A percentile compares a stretch with the other conserved stretches of the same genome.
Evolutionary conservation across 2,797 vertebrate species (phyloP).

Genomic region (Propithecus perrieri): DNA sequence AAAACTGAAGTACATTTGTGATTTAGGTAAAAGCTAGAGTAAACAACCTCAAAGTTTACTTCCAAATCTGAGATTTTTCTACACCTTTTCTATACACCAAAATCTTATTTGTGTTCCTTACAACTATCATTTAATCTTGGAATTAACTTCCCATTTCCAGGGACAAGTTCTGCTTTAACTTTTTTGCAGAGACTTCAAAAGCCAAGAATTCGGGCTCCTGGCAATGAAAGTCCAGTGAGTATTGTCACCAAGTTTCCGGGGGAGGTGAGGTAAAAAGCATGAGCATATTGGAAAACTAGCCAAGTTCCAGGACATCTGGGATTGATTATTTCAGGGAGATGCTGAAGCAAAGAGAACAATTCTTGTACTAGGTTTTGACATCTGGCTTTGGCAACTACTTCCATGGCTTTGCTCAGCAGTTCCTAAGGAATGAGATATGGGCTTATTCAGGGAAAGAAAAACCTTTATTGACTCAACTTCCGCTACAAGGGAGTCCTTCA

Average conservation of each 20-base stretch:
- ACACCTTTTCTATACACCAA: background rate
- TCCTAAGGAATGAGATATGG: slow-evolving; percentile 21
- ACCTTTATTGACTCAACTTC: background rate
- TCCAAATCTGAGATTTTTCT: background rate
- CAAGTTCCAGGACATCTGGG: slow-evolving; percentile 60
- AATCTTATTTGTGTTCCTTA: background rate
- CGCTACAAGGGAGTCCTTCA: background rate
- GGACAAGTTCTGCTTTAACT: background rate
- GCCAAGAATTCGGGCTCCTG: background rate
- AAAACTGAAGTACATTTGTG: slow-evolving; percentile 23
- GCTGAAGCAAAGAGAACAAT: slow-evolving; percentile 32
- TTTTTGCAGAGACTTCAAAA: slow-evolving; percentile 15
- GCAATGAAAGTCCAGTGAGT: background rate
- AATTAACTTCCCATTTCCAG: background rate
- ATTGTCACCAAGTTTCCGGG: slow-evolving; percentile 26
- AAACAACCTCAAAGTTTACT: background rate
- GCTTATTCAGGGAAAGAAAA: slow-evolving; percentile 28
- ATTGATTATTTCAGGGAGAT: slow-evolving; percentile 56
- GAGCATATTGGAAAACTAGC: background rate
- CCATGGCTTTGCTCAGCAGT: slow-evolving; percentile 66
- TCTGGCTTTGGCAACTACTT: slow-evolving; percentile 58
- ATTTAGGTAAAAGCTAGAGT: slow-evolving; percentile 14
- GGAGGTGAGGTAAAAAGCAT: background rate
- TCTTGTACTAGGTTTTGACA: background rate
- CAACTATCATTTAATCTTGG: background rate